Base-by-base conservation (phyloP, 2,113 vertebrate species). In the Oncorhynchus mykiss region DNA sequence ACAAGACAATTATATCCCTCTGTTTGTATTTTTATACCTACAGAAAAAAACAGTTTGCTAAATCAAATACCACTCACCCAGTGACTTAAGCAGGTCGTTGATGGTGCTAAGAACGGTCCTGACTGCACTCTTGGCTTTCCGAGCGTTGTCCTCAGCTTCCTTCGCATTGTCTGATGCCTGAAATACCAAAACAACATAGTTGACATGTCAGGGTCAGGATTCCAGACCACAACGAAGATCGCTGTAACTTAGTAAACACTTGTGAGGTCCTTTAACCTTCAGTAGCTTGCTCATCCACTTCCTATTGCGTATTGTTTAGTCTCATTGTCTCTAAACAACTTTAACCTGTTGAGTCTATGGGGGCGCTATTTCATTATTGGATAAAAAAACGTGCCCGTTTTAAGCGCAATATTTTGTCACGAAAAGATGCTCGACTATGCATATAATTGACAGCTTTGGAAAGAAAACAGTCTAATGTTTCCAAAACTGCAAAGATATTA, bases 61-160 rank as follows among this genome's bases (percentile, higher is more conserved):
- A 25, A 29, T 67, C 13, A 34, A 60, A 34, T 3, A 4, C 14
- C 27, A 27, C 84, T 90, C 88, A 99, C 98, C 97, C 67, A 99
- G 93, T 48, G 97, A 95, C 66, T 93, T 89, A 76, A 99, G 84
- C 74, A 99, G 93, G 22, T 88, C 85, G 1, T 93, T 95, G 82
- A 99, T 97, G 64, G 93, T 88, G 25, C 70, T 82, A 64, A 99
- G 95, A 5, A 98, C 94, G 4, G 76, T 94, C 87, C 92, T 96
- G 13, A 97, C 96, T 0, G 96, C 95, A 68, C 92, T 94, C 87
- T 99, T 99, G 0, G 96, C 97, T 88, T 98, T 99, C 78, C 95
- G 95, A 69, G 97, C 96, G 3, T 95, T 97, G 87, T 95, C 94
- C 82, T 99, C 97, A 0, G 98, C 98, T 84, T 97, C 95, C 85